Evolutionary conservation across 2,888 invertebrate species (phyloP).

Genomic region (Bugulina stolonifera): DNA sequence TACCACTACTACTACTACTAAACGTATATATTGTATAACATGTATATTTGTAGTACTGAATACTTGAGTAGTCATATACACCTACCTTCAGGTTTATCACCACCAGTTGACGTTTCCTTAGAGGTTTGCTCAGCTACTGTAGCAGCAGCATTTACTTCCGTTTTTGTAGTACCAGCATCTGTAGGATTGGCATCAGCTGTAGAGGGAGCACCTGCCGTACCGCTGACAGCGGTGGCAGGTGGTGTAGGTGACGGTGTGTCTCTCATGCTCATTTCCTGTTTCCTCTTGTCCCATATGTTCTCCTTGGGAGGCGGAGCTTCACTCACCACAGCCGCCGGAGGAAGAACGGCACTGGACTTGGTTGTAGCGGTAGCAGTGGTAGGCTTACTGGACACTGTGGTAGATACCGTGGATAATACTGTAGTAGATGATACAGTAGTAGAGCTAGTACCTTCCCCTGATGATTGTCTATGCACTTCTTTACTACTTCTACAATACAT

Average conservation of each 20-base stretch:
- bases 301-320: slow-evolving; percentile 23
- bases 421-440: not conserved
- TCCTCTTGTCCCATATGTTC: slow-evolving; percentile 18
- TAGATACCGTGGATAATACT: not conserved
- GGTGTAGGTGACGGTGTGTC: not conserved
- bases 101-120: too few relatives aligned
- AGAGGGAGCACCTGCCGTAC: not conserved
- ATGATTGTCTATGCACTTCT: not conserved
- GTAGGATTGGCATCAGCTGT: not conserved
- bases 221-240: slow-evolving; percentile 21
- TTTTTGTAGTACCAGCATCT: not conserved
- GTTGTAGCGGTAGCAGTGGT: not conserved
- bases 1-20: too few relatives aligned
- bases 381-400: not conserved
- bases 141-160: slow-evolving; percentile 13
- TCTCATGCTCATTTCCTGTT: slow-evolving; percentile 10
- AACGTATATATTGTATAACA: too few relatives aligned
- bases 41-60: too few relatives aligned
- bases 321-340: not conserved
- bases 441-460: not conserved
- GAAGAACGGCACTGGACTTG: not conserved
- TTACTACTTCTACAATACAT: too few relatives aligned
- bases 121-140: not conserved
- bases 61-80: too few relatives aligned
- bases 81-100: too few relatives aligned